phyloP scores from a whole-genome alignment of 2,113 vertebrate genomes.

The Psilopogon haemacephalus region DNA sequence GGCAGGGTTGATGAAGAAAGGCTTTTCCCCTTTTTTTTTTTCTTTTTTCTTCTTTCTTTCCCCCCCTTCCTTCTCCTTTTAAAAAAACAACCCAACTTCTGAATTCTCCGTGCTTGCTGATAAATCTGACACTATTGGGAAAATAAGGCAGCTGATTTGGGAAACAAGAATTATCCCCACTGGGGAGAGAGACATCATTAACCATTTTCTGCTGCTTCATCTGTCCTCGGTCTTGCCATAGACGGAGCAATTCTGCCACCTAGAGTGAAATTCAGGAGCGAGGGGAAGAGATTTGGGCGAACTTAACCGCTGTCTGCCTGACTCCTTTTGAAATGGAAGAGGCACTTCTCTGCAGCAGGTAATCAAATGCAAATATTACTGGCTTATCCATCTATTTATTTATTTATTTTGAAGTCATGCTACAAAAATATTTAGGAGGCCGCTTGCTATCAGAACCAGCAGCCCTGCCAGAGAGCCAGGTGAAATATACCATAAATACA shows the following conservation, averaged over 20 bases:
- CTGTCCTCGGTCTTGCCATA: not conserved
- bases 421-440: not conserved
- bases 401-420: not conserved
- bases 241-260: slow-evolving; percentile 70
- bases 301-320: not conserved
- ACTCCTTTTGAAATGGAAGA: not conserved
- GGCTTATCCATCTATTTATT: not conserved
- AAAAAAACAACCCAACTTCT: slow-evolving; percentile 26
- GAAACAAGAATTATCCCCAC: slow-evolving; percentile 57
- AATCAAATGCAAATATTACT: slow-evolving; percentile 34
- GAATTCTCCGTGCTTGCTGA: slow-evolving; percentile 61
- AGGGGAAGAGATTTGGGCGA: not conserved
- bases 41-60: not conserved
- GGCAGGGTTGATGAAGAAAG: not conserved
- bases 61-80: not conserved
- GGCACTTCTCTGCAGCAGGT: not conserved
- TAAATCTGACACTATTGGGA: slow-evolving; percentile 62
- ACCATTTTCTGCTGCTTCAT: slow-evolving; percentile 52
- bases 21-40: no score
- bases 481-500: not conserved
- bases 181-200: slow-evolving; percentile 48
- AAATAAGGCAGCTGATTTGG: slow-evolving; percentile 66
- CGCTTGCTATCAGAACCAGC: slow-evolving; percentile 1
- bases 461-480: not conserved
- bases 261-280: slow-evolving; percentile 22